Base-by-base conservation (phyloP, 2,797 vertebrate species). In the Molossus alvarezi region DNA sequence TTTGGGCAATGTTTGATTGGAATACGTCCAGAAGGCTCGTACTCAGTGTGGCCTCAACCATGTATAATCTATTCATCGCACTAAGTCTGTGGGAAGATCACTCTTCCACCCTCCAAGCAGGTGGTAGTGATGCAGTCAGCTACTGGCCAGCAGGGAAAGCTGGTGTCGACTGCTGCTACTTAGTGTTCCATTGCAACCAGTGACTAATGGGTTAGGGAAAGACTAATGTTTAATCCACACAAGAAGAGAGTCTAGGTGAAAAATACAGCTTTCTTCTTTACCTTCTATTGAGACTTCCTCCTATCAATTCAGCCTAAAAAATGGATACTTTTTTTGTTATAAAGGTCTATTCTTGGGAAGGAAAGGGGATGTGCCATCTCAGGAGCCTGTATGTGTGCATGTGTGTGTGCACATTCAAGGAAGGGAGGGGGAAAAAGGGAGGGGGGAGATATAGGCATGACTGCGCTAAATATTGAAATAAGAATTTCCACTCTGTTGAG, bases 101-200 rank as follows among this genome's bases (percentile, higher is more conserved):
- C 17, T 75, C 5, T 51, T 72, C 37, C 9, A 21, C 29, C 20
- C 14, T 37, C 23, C 0, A 37, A n/a, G 9, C 55, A 55, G 29
- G 29, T 11, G 18, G 13, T 27, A 10, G 29, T 80, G 8, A 13
- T 18, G 3, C 6, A 33, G 41, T 67, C 2, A 48, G n/a, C 20
- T 51, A 20, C 18, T 21, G 53, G 3, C 4, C 17, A n/a, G 4
- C 2, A 57, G 48, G 53, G 7, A n/a, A 41, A 4, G 0, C 41
- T 5, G 12, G 15, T 6, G 3, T 64, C 29, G 17, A 17, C 9
- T 17, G 11, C 17, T 14, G 20, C 27, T 48, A 6, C 45, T 65
- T 27, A 3, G 12, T 2, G 0, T 53, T 76, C 27, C 2, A 2
- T 73, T 25, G 25, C 18, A 89, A 21, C 21, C 12, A 23, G 4